Evolutionary conservation across 2,888 invertebrate species (phyloP), one percentile per base, ranked within the genome.

Genomic region (Torymus aiolomorphi): DNA sequence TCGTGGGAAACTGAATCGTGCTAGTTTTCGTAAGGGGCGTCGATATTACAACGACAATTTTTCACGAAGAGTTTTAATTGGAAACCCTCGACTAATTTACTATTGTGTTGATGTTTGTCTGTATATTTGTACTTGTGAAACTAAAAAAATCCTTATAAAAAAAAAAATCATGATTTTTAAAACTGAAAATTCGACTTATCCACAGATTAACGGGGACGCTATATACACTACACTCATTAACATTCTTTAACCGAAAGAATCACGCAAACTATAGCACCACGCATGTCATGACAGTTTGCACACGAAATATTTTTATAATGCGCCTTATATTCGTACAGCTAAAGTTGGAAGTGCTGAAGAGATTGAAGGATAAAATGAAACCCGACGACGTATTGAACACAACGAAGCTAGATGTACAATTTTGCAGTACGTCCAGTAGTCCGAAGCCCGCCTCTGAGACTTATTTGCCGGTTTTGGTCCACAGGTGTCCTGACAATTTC

Each of bases 401-500:
- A 73, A 91, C 92, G 56, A 93, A 92, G 78, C 84, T 96, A 80
- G 92, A 92, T n/a, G 88, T 96, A 84, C 94, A 95, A 88, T 96
- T 96, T 91, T 95, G 94, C 86, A 93, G 93, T 67, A 93, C 94
- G 85, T 94, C 93, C 65, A 94, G 94, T 79, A 90, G 91, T 71
- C 91, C 93, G 1, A 91, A 92, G 12, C 88, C 91, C 16, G 92
- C 94, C 5, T 93, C 93, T 57, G 88, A 91, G 42, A 91, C 91
- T 80, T 92, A 94, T 84, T 91, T 96, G 82, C 96, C 96, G 11
- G 93, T 96, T 78, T 92, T 94, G 86, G 92, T 96, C 82, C 94
- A 96, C 91, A 94, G 95, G 83, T 96, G 96, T 88, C 97, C 97
- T 0, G 94, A 94, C n/a, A 93, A 96, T 88, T 97, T 97, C 91